Evolutionary conservation across 2,113 vertebrate species (phyloP), one percentile per base, ranked within the genome.

Genomic region (Ifrita kowaldi): DNA sequence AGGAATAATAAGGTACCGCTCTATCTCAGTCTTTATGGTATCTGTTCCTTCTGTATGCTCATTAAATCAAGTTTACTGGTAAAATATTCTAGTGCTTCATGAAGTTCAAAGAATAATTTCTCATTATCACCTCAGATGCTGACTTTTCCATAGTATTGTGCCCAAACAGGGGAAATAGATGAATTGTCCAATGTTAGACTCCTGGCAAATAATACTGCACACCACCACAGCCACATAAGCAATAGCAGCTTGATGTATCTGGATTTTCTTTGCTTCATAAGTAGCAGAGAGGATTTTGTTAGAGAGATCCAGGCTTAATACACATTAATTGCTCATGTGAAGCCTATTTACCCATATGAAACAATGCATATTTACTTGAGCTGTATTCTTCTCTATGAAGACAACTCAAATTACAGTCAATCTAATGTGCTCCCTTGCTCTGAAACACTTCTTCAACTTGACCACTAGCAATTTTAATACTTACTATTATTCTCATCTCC

Each of bases 401-500:
- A 57, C 19, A 93, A 67, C 9, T 18, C 17, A 26, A 50, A 65
- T 2, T 44, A 70, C 16, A 33, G 17, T 26, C 19, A 52, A 49
- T 7, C 24, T 67, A 53, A 18, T 6, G 20, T 10, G 5, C 14
- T 89, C 16, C 49, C 26, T 60, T 56, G 30, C 77, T 56, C 56
- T 59, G 32, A 92, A 92, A 62, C 16, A 65, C 18, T 37, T 44
- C 26, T 87, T 73, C 23, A 80, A 12, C 17, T 28, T n/a, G 22
- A 82, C 17, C 44, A 15, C 11, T 16, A 50, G 27, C 35, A 64
- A 77, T 47, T 62, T 65, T 42, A 63, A 86, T 92, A 98, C 99
- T 98, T 98, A 99, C 99, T 98, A 56, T 98, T 98, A 77, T 93
- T 99, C 97, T 99, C 99, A 22, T 99, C 99, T 46, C 70, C 94